Evolutionary conservation across 2,888 invertebrate species (phyloP).

Genomic region (Gortyna flavago): DNA sequence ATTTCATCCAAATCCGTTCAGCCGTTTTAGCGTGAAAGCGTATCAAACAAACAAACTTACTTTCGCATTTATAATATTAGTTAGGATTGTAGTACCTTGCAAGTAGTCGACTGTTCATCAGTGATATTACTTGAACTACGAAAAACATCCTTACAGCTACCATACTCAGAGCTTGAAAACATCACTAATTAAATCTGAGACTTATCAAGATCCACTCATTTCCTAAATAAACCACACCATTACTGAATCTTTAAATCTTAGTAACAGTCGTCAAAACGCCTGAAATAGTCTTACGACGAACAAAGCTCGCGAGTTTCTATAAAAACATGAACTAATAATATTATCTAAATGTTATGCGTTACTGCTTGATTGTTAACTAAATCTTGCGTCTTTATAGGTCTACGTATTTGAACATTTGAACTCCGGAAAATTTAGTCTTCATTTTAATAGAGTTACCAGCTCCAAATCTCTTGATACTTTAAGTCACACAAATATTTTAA

Average conservation of each 20-base stretch:
- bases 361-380: conserved; percentile 35
- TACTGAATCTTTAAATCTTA: conserved; percentile 23
- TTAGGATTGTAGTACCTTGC: background rate
- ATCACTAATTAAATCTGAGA: background rate
- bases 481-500: background rate
- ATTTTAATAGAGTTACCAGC: conserved; percentile 60
- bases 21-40: too few species aligned
- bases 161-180: background rate
- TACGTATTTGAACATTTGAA: conserved; percentile 46
- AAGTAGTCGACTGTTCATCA: background rate
- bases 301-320: background rate
- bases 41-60: too few species aligned
- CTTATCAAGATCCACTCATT: background rate
- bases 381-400: conserved; percentile 26
- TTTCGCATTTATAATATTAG: too few species aligned
- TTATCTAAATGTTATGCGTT: conserved; percentile 42
- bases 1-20: too few species aligned
- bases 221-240: background rate
- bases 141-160: background rate
- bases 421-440: conserved; percentile 63
- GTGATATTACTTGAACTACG: background rate
- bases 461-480: conserved; percentile 45
- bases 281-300: conserved; percentile 9
- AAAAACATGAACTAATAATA: conserved; percentile 14
- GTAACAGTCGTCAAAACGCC: conserved; percentile 28